Base-by-base conservation (phyloP, 2,888 invertebrate species). In the Tiliacea aurago region DNA sequence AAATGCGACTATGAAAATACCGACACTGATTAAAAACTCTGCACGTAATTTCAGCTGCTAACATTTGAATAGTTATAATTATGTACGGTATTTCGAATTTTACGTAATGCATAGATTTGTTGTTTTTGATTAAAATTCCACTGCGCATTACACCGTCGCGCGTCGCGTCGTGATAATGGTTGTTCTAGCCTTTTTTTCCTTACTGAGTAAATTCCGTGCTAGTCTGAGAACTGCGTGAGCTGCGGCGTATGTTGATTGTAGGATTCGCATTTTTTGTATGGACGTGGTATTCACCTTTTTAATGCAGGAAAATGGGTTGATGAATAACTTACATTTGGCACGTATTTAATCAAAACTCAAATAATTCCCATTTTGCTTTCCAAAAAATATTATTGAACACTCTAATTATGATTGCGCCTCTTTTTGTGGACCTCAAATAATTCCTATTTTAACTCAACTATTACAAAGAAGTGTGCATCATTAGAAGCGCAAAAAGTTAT, bases 91-190 rank as follows among this genome's bases (percentile, higher is more conserved):
- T 70, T 53, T 10, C 18, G 55, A 55, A 58, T 62, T 55, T 20
- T 37, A 55, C 18, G 28, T 69, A 58, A 55, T 56, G 43, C 23
- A 23, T 51, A 23, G 76, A 71, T 65, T 55, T 73, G 51, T 70
- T 63, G 61, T 70, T 78, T 85, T 65, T 66, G 23, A 79, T 85
- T 75, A 64, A 83, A 70, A 49, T 85, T 71, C 80, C 59, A 61
- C 10, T 62, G 63, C 23, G 41, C 41, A 61, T 78, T 64, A 56
- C 33, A 66, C n/a, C 3, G 37, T 28, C 28, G 28, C 28, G 28
- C 28, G 28, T 2, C 13, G 56, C 13, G 56, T 43, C 33, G 53
- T 68, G 58, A 65, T 84, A 66, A 70, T 61, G 43, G 33, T 13
- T 58, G 62, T 28, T n/a, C 59, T 68, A 51, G 28, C 20, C 4